Conservation (phyloP, 92 coral and sea anemone species). For the Epizoanthus ramosus region DNA sequence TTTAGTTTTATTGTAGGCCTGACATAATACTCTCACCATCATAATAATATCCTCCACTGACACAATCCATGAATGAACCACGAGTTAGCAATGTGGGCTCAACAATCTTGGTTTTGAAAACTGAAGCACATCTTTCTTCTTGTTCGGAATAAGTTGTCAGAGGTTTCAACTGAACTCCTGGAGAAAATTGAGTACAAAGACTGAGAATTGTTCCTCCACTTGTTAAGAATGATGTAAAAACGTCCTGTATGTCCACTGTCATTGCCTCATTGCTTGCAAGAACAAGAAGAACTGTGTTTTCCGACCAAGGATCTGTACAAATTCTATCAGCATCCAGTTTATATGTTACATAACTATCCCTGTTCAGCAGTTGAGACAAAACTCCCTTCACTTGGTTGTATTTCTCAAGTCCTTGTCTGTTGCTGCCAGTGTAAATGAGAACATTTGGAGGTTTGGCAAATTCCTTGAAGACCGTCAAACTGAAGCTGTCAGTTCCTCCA, state of each 20-base stretch:
- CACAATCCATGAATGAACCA: constrained; percentile 3
- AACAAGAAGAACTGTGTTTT: constrained; percentile 76
- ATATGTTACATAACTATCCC: constrained; percentile 85
- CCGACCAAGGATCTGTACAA: constrained; percentile 83
- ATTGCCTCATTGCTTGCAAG: constrained; percentile 53
- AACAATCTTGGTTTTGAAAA: not conserved
- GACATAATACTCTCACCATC: constrained; percentile 1
- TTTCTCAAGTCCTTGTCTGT: constrained; percentile 40
- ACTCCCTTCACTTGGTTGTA: constrained; percentile 50
- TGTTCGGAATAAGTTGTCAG: not conserved
- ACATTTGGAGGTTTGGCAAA: constrained; percentile 83
- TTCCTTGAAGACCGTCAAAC: not conserved
- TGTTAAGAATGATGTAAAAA: constrained; percentile 52
- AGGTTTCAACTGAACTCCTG: constrained; percentile 24
- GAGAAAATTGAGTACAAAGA: constrained; percentile 53
- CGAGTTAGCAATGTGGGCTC: not conserved
- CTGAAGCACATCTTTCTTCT: constrained; percentile 1
- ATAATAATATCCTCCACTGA: constrained; percentile 18
- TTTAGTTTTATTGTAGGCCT: too few species aligned
- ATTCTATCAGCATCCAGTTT: constrained; percentile 61
- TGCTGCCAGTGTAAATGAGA: constrained; percentile 76
- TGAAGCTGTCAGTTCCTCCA: not conserved
- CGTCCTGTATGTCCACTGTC: constrained; percentile 39
- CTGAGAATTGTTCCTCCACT: constrained; percentile 81
- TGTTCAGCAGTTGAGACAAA: constrained; percentile 55